Evolutionary conservation across 2,888 invertebrate genomes (phyloP), one percentile per base, ranked within the genome.

Genomic region (Troides helena): DNA sequence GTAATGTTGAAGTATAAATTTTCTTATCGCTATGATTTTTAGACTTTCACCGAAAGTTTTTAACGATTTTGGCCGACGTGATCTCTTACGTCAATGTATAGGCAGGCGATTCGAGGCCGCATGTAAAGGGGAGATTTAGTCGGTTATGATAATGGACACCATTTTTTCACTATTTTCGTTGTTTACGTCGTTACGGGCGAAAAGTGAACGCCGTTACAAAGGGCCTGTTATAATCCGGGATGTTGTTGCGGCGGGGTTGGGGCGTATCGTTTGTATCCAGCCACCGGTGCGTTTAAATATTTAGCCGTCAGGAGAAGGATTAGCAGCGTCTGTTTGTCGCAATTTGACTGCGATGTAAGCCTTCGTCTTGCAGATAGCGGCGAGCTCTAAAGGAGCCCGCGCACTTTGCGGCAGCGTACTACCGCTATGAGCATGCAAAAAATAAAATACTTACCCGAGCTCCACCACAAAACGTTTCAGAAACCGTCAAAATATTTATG

Each of bases 211-310:
- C 81, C 81, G 81, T 80, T 80, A 87, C 86, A 90, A 88, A 87
- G 87, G 84, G 81, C 81, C 77, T 72, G 74, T 74, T 80, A 83
- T 88, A 89, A 91, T 89, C 89, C 85, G 78, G 81, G 84, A 80
- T 88, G 84, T 86, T 85, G 82, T 86, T 87, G 87, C 87, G 87
- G 86, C 76, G 74, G 77, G 85, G 86, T 85, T 89, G 87, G 84
- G 82, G 85, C 81, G 82, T 83, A 83, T 86, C 84, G 87, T 89
- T 87, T 90, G 87, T 85, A 84, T 81, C 81, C 80, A 85, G 82
- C 85, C 85, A 86, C 84, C 88, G 88, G 83, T 82, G 84, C 77
- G 80, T 85, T 88, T 86, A 82, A 81, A 83, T 82, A 81, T 84
- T 76, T 85, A 82, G 84, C 85, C 86, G 85, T 85, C 80, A 82